Percentiles rank a stretch among this genome's conserved stretches.
Conservation (phyloP, 2,888 invertebrate genomes). For the Polydrusus cervinus region DNA sequence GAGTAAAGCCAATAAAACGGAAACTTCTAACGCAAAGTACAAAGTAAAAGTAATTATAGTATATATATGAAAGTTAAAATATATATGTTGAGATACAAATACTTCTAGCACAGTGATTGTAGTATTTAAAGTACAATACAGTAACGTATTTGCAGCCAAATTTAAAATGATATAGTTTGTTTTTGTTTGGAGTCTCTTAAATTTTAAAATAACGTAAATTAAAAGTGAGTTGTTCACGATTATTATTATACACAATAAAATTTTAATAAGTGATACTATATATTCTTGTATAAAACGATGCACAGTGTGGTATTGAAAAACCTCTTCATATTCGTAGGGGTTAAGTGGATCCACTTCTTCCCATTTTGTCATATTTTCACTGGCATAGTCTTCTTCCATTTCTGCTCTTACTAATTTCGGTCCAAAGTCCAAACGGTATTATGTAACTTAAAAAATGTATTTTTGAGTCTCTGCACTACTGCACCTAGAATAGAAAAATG, state of each 20-base stretch:
- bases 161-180: constrained; percentile 29
- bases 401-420: neutral
- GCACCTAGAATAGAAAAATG: no score
- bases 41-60: no score
- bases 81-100: no score
- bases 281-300: neutral
- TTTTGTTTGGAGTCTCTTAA: constrained; percentile 20
- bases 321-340: neutral
- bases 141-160: neutral
- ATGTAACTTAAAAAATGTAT: no score
- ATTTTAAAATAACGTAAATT: constrained; percentile 13
- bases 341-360: neutral
- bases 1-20: neutral
- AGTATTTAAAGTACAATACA: neutral
- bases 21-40: neutral
- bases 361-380: neutral
- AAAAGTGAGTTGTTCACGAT: constrained; percentile 20
- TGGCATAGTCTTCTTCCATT: neutral
- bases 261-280: neutral
- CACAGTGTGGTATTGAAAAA: neutral
- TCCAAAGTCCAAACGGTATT: neutral
- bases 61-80: no score
- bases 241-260: constrained; percentile 22
- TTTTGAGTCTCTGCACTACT: no score
- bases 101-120: no score